A percentile compares a stretch with the other conserved stretches of the same genome.
phyloP scores from a whole-genome alignment of 2,888 invertebrate species.

The Odontocerum albicorne region DNA sequence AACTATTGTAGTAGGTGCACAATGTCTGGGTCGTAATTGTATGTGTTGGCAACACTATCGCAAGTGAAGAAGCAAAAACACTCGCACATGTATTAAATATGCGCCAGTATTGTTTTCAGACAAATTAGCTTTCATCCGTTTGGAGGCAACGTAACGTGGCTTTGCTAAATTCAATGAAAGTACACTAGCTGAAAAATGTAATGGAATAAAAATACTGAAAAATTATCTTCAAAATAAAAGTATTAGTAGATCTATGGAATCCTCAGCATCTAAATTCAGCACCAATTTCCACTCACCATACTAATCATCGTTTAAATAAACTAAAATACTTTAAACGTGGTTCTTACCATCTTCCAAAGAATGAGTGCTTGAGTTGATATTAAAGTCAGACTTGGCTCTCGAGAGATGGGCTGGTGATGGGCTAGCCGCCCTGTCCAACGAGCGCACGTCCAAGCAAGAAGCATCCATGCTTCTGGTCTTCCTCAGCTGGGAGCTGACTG shows the following conservation, averaged over 20 bases:
- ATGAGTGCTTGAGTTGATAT: slow-evolving; percentile 74
- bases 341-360: slow-evolving; percentile 66
- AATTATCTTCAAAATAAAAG: not conserved
- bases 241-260: too few relatives aligned
- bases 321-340: not conserved
- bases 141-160: too few relatives aligned
- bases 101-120: too few relatives aligned
- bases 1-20: too few relatives aligned
- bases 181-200: too few relatives aligned
- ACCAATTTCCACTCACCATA: not conserved
- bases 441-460: slow-evolving; percentile 80
- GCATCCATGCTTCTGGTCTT: slow-evolving; percentile 90
- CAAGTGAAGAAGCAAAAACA: too few relatives aligned
- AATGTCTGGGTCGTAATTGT: too few relatives aligned
- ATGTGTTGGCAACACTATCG: too few relatives aligned
- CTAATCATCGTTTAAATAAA: not conserved
- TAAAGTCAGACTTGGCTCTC: slow-evolving; percentile 86
- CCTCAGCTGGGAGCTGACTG: slow-evolving; percentile 72
- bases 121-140: too few relatives aligned
- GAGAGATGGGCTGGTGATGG: slow-evolving; percentile 71
- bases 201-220: not conserved
- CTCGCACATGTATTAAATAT: too few relatives aligned
- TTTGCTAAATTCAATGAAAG: too few relatives aligned
- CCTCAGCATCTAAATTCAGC: not conserved
- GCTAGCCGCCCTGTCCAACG: slow-evolving; percentile 65